Conservation (phyloP, 2,113 vertebrate genomes). For the Saguinus imperator region DNA sequence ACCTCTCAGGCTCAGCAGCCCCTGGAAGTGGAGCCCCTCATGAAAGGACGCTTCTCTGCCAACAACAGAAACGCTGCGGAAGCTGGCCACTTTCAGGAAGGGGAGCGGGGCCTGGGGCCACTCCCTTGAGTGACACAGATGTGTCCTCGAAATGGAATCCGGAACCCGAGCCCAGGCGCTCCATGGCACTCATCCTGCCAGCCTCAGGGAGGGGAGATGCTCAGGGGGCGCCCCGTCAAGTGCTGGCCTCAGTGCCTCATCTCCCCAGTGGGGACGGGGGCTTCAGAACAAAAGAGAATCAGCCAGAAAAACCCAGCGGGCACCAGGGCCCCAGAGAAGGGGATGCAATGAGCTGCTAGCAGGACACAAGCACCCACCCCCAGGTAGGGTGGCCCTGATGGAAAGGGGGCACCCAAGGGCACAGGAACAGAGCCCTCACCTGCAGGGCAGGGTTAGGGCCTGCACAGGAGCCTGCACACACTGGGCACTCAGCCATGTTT, state of each 20-base stretch:
- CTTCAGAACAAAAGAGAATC: not conserved
- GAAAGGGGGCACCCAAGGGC: not conserved
- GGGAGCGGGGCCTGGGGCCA: not conserved
- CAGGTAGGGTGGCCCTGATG: not conserved
- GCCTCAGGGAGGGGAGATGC: not conserved
- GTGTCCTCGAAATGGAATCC: not conserved
- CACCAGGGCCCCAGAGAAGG: fast-evolving
- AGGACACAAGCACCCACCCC: not conserved
- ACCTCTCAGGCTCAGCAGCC: not conserved
- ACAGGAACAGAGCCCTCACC: no score
- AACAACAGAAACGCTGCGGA: fast-evolving
- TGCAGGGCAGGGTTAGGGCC: no score
- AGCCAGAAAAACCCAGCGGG: not conserved
- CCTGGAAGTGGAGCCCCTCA: not conserved
- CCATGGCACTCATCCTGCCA: not conserved
- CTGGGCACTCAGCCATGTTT: not conserved
- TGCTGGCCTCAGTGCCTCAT: constrained; percentile 35
- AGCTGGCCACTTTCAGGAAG: not conserved
- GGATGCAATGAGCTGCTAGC: no score
- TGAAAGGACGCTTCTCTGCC: fast-evolving
- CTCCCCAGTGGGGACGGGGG: not conserved
- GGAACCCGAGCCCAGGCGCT: fast-evolving
- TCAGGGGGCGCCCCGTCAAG: constrained; percentile 37
- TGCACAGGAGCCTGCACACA: not conserved
- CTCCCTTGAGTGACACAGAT: not conserved